Percentiles rank a stretch among this genome's conserved stretches.
phyloP scores from a whole-genome alignment of 2,113 vertebrate genomes.

The Notarius quadriscutis region DNA sequence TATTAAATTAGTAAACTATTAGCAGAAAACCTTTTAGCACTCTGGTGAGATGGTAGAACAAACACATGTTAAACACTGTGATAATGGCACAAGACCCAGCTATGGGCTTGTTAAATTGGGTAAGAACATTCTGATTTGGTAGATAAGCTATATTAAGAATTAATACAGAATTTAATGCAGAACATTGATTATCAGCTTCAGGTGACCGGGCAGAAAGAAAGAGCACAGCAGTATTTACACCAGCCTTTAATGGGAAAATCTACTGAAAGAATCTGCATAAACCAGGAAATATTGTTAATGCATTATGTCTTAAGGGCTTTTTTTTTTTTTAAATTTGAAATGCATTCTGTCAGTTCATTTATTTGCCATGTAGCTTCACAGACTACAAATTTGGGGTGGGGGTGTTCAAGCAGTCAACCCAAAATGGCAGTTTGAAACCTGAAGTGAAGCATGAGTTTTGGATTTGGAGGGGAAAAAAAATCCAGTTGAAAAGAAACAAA shows the following conservation, averaged over 20 bases:
- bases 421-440: conserved; percentile 50
- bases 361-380: conserved; percentile 21
- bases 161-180: not conserved
- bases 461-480: conserved; percentile 34
- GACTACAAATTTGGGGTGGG: not conserved
- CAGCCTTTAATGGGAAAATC: conserved; percentile 53
- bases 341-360: conserved; percentile 38
- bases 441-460: conserved; percentile 50
- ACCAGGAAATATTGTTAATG: conserved; percentile 52
- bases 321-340: conserved; percentile 51
- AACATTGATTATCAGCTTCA: not conserved
- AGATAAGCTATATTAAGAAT: no score
- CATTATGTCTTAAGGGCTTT: conserved; percentile 11
- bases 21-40: not conserved
- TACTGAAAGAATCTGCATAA: conserved; percentile 49
- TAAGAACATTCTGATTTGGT: not conserved
- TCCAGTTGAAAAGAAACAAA: not conserved
- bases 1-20: not conserved
- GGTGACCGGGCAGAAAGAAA: not conserved
- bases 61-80: not conserved
- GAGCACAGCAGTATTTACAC: not conserved
- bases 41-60: not conserved
- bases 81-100: not conserved
- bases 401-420: conserved; percentile 19
- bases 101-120: not conserved